Evolutionary conservation across 2,888 invertebrate genomes (phyloP), one percentile per base, ranked within the genome.

Genomic region (Troglohyphantes excavatus): DNA sequence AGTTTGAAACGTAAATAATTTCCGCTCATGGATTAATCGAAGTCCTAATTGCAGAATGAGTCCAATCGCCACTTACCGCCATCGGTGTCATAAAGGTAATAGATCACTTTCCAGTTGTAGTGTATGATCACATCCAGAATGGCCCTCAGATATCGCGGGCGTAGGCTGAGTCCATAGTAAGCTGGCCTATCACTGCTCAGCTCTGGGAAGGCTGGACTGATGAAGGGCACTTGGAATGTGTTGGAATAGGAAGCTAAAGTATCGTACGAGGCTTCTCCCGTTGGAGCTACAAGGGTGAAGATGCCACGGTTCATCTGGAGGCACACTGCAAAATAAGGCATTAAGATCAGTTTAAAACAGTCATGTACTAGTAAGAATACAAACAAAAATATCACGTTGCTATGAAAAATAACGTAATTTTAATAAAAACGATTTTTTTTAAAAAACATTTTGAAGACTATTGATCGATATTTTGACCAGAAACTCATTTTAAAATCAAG

Each of bases 111-210:
- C 98, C 98, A 98, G 68, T 96, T 96, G 94, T 99, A 99, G 94
- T 97, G 96, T 91, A 96, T 95, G 93, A 99, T 97, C 88, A 98
- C 96, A 94, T 98, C 98, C 92, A 98, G 97, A 93, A 99, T 96
- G 88, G 99, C 98, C 93, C 96, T 96, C 94, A 98, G 97, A 94
- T 98, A 98, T 94, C 98, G 97, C 59, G 99, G 99, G 91, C 98
- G 95, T 96, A 99, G 96, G 94, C 87, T 97, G 93, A 98, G 96
- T 79, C 97, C 98, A 33, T 90, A 91, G 33, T 23, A 81, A 33
- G 89, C 70, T 53, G 89, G 91, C 61, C 87, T 73, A 53, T 88
- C 88, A 21, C 81, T 75, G 70, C 91, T 90, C 65, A 91, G 72
- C 68, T 86, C 84, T 19, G 90, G 89, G 23, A 91, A 86, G 23